Evolutionary conservation across 2,113 vertebrate genomes (phyloP), one percentile per base, ranked within the genome.

Genomic region (Callipepla californica): DNA sequence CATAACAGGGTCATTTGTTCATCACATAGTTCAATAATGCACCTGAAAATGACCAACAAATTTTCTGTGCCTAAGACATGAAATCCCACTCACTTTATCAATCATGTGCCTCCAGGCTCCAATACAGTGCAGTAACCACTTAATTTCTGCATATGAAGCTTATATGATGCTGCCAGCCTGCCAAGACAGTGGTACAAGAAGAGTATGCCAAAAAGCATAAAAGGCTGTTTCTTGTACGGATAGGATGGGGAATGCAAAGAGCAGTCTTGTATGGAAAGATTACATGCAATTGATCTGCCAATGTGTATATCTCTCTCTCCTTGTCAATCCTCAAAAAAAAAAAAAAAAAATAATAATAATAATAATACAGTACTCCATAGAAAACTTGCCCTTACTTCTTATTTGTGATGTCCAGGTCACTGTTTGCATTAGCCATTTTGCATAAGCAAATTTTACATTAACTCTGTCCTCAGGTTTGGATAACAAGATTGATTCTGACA

Each of bases 231-330:
- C 67, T 34, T 4, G 4, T 5, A 3, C 14, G 6, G 14, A 40
- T 20, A 8, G 3, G 5, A 73, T 13, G 20, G 7, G 16, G 75
- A 11, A 47, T 30, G 28, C 13, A 47, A 58, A 59, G 53, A 72
- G 21, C 67, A 2, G 9, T 57, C 30, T 19, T 55, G 23, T 23
- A 36, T 20, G 48, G 48, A 61, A 72, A 1, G 3, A 61, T 4
- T 15, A 4, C 36, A 25, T 0, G 0, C 26, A 23, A 61, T 19
- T 1, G 3, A n/a, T 42, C 30, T 1, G 0, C 21, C 30, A 47
- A 20, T 28, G 25, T 2, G 0, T 23, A 22, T 48, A 25, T 55
- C 11, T 28, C 30, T 50, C 25, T n/a, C 38, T 67, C 50, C 51
- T 5, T 61, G 84, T 1, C 55, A 77, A 38, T 4, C 5, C 58